phyloP scores from a whole-genome alignment of 2,797 vertebrate genomes.

The Xenentodon cancila region DNA sequence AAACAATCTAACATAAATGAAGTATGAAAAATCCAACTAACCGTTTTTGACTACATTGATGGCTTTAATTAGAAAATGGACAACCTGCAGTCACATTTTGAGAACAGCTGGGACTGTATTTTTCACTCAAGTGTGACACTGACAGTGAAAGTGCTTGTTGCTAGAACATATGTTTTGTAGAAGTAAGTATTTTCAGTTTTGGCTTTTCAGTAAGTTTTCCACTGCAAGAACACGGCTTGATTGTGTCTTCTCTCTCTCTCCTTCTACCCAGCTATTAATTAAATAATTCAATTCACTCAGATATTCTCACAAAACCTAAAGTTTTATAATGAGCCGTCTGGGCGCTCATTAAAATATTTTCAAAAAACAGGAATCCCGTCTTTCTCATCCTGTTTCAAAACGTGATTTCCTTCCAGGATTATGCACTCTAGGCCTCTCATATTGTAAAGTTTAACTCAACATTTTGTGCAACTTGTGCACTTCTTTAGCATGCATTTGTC shows the following conservation, averaged over 20 bases:
- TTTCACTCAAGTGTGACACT: not conserved
- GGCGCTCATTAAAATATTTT: conserved; percentile 28
- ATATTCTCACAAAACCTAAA: conserved; percentile 11
- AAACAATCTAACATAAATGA: conserved; percentile 3
- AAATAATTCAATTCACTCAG: conserved; percentile 24
- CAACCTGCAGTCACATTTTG: not conserved
- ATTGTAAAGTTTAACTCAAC: not conserved
- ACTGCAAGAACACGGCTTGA: conserved; percentile 17
- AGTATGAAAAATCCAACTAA: not conserved
- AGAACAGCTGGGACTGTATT: not conserved
- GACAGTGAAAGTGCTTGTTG: conserved; percentile 4
- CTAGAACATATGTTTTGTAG: conserved; percentile 3
- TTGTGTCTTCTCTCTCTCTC: conserved; percentile 14
- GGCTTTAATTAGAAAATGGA: not conserved
- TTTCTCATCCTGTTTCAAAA: conserved; percentile 19
- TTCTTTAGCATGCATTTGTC: conserved; percentile 16
- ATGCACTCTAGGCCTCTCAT: not conserved
- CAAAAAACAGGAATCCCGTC: conserved; percentile 20
- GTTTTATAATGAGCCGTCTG: conserved; percentile 21
- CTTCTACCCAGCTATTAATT: conserved; percentile 24
- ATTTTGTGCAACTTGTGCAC: conserved; percentile 4
- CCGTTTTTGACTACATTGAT: not conserved
- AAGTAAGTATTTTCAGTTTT: conserved; percentile 24
- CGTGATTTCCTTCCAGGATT: conserved; percentile 27
- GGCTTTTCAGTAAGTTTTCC: conserved; percentile 16